Evolutionary conservation across 2,888 invertebrate species (phyloP).

Genomic region (Dynastes maya): DNA sequence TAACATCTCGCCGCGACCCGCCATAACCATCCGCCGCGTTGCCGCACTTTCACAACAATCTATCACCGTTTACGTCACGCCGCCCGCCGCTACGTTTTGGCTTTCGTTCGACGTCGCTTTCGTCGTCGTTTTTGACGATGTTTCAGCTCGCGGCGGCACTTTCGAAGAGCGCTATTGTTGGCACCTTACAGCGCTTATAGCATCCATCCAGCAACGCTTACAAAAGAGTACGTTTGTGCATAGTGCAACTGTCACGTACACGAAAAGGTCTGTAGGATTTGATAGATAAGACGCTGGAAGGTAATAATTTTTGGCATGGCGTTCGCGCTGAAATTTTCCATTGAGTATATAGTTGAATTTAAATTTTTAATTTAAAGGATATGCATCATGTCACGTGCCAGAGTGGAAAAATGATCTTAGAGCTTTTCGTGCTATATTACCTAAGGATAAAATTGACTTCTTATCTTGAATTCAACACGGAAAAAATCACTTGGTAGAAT

Average conservation of each 20-base stretch:
- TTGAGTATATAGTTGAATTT: background rate
- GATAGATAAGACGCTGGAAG: conserved; percentile 11
- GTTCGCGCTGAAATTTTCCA: background rate
- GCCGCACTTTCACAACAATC: conserved; percentile 13
- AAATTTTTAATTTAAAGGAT: conserved; percentile 3
- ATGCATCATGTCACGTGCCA: background rate
- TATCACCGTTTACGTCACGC: conserved; percentile 16
- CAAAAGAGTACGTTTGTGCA: conserved; percentile 7
- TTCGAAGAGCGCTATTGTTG: conserved; percentile 16
- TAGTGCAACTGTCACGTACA: conserved; percentile 18
- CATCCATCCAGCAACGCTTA: background rate
- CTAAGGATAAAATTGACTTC: too few relatives aligned
- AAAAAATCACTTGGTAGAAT: too few relatives aligned
- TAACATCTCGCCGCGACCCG: conserved; percentile 1
- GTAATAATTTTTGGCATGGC: background rate
- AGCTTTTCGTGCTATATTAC: too few relatives aligned
- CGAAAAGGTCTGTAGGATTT: conserved; percentile 1
- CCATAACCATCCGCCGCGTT: background rate
- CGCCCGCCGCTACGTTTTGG: background rate
- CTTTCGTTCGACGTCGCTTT: conserved; percentile 3
- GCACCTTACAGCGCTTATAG: background rate
- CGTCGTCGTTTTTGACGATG: conserved; percentile 12
- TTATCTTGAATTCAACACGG: too few relatives aligned
- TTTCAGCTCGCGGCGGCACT: background rate
- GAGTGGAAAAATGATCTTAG: background rate